Evolutionary conservation across 1,140 invertebrate genomes (phyloP), one percentile per base, ranked within the genome.

Genomic region (Neodiprion virginianus): DNA sequence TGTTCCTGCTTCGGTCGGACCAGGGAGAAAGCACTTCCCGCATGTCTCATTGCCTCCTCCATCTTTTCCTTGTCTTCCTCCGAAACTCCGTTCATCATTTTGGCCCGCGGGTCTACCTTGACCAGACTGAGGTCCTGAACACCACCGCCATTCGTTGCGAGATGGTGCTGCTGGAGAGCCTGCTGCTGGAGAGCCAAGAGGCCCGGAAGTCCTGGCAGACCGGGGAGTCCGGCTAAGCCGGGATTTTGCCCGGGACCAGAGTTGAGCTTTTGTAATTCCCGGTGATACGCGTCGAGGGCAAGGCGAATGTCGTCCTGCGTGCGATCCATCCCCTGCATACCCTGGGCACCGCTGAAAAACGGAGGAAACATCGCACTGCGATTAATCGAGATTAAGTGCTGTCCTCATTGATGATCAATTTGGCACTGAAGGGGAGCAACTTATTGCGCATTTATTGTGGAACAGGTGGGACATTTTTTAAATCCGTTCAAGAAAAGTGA

Each of bases 281-380:
- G 91, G 82, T 97, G 96, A 85, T 97, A 97, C n/a, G 96, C 95
- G 79, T 97, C 96, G 12, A 98, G 87, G 0, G 95, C 95, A 90
- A 97, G 89, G 75, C 97, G 91, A 82, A 97, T 95, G 53, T 96
- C 95, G 77, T 98, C 96, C 79, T 93, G 93, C 71, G 94, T 94
- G 75, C 94, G 91, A 75, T 93, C 95, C 81, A 94, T 93, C 75
- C 91, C 85, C 77, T 90, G 89, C 88, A 91, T 83, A 70, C 89
- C 89, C 75, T 87, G 88, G 67, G 83, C 76, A 8, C 86, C 91
- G 80, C 94, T 94, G 86, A 96, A 93, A 90, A 95, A 93, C 80
- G 95, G 94, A 74, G 95, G 94, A 88, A 96, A 94, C 86, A 95
- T 88, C 84, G 86, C 86, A 75, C 88, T 88, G 87, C 83, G 79